Conservation (phyloP, 2,888 invertebrate species). For the Pristionchus arcanus region DNA sequence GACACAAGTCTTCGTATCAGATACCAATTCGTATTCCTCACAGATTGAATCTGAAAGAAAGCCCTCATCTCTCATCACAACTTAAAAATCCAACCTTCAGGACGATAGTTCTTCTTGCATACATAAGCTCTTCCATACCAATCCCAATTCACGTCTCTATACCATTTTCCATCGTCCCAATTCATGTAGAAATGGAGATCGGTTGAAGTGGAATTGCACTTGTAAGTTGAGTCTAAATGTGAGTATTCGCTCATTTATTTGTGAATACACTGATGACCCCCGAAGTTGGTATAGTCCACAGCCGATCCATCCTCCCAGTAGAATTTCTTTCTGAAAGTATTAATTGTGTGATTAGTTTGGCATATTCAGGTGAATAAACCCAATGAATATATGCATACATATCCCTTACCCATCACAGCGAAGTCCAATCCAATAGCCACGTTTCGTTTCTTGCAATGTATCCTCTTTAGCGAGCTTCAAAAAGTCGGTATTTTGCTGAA, state of each 20-base stretch:
- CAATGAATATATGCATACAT: no score
- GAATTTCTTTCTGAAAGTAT: background rate
- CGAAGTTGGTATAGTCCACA: background rate
- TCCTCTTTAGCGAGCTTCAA: background rate
- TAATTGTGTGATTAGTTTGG: no score
- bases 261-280: background rate
- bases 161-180: background rate
- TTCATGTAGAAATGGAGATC: background rate
- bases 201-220: background rate
- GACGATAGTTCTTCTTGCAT: conserved; percentile 12
- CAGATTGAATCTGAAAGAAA: background rate
- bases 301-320: background rate
- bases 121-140: background rate
- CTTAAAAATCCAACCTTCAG: background rate
- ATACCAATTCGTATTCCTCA: conserved; percentile 18
- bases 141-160: background rate
- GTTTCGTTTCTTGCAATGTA: background rate
- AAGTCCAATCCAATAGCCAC: conserved; percentile 29
- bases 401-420: background rate
- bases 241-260: background rate
- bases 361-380: no score
- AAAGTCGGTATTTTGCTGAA: background rate
- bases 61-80: background rate
- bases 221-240: background rate
- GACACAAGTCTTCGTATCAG: conserved; percentile 20